Conservation (phyloP, 2,797 vertebrate species). For the Hippocampus kuda region DNA sequence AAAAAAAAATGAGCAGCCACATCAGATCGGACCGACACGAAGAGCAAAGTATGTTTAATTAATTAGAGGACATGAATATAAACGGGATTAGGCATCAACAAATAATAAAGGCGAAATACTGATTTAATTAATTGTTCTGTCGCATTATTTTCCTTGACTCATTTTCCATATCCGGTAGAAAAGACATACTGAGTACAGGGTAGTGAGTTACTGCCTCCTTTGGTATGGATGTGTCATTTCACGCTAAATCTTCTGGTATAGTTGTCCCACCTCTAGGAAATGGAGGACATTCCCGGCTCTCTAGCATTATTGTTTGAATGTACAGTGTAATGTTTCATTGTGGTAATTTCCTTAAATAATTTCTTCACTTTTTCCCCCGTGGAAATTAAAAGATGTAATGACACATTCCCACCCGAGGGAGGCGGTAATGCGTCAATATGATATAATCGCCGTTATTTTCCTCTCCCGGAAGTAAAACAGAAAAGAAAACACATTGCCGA, state of each 20-base stretch:
- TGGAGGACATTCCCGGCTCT: not conserved
- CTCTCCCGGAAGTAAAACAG: not conserved
- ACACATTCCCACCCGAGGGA: not conserved
- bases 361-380: not conserved
- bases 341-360: not conserved
- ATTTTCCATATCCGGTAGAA: not conserved
- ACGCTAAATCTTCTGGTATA: not conserved
- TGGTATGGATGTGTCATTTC: not conserved
- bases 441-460: not conserved
- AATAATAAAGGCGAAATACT: not conserved
- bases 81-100: not conserved
- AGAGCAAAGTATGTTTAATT: not conserved
- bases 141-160: not conserved
- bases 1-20: too few relatives aligned
- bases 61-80: not conserved
- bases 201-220: not conserved
- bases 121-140: not conserved
- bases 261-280: not conserved
- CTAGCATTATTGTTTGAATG: not conserved
- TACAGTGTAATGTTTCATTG: not conserved
- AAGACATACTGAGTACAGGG: not conserved
- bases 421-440: not conserved
- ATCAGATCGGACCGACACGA: too few relatives aligned
- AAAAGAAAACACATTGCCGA: not conserved
- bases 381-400: not conserved